Conservation (phyloP, 1,140 invertebrate genomes). For the Drosophila novamexicana region DNA sequence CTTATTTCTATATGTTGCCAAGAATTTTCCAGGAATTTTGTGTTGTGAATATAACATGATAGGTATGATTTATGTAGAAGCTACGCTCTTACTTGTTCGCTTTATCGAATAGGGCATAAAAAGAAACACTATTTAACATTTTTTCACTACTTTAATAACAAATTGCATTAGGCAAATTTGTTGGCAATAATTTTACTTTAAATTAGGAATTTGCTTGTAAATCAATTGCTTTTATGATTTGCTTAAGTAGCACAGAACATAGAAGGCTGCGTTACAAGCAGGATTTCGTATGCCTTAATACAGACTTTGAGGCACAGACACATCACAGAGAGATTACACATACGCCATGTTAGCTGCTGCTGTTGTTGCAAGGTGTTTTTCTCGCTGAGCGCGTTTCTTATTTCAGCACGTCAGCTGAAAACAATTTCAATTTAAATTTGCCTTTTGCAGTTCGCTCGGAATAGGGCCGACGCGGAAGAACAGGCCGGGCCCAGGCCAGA, state of each 20-base stretch:
- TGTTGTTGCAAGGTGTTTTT: slow-evolving; percentile 41
- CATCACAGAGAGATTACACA: slow-evolving; percentile 59
- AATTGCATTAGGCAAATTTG: background rate
- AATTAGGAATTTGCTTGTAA: background rate
- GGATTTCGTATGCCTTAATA: slow-evolving; percentile 30
- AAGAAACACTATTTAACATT: no score
- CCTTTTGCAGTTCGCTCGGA: slow-evolving; percentile 57
- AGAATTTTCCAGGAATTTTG: no score
- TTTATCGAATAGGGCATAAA: no score
- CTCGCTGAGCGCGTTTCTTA: slow-evolving; percentile 60
- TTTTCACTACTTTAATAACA: background rate
- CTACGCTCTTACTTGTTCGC: no score
- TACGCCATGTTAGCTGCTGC: slow-evolving; percentile 56
- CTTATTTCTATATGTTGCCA: no score
- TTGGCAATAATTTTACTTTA: background rate
- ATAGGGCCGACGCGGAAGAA: slow-evolving; percentile 1
- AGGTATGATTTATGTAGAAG: no score
- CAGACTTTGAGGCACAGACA: slow-evolving; percentile 6
- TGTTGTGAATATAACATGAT: no score
- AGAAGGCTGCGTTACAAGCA: slow-evolving; percentile 25
- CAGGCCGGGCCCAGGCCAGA: slow-evolving; percentile 12
- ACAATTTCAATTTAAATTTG: slow-evolving; percentile 82
- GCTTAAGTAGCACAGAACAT: slow-evolving; percentile 27
- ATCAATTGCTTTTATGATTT: slow-evolving; percentile 69
- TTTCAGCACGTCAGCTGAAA: slow-evolving; percentile 75